Base-by-base conservation (phyloP, 2,888 invertebrate species). In the Imbricaverruca yamaguchii region DNA sequence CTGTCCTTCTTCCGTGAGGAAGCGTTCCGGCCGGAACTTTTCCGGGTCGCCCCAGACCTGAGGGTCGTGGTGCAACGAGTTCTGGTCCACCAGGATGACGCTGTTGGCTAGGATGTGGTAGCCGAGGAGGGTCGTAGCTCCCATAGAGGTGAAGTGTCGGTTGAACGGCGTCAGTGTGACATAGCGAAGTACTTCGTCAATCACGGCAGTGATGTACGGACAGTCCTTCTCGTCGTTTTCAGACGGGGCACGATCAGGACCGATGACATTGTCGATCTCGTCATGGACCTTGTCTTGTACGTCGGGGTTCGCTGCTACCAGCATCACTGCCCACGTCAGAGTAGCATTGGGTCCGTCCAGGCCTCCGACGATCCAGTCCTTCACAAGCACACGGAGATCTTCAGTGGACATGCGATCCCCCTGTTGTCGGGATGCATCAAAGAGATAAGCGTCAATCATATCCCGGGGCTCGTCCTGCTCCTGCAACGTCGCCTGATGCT, bases 61-160 rank as follows among this genome's bases (percentile, higher is more conserved):
- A 8, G 18, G 63, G 21, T 63, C 63, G 63, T 18, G 21, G 63
- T 63, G 63, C 18, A 63, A 18, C 63, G 63, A 63, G 21, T 21
- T 13, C 18, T 18, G 21, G 63, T 63, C 63, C 63, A 63, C 63
- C 21, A 63, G 63, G 21, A 63, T 15, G 63, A 63, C 21, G 63
- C 63, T 63, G 63, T 63, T 63, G 63, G 63, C 63, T 18, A 13
- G 63, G 63, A 63, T 63, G 63, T 63, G 63, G 63, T 63, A 63
- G 63, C 63, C 63, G 63, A 21, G 15, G 15, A 63, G 21, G 18
- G 63, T 63, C 15, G 63, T 63, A 18, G 63, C 21, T 13, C 63
- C 63, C 63, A 18, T 15, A 8, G 63, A 63, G 18, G 63, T 21
- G 21, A 21, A 15, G 63, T 63, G 63, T 0, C 63, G 63, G 13